phyloP scores from a whole-genome alignment of 2,113 vertebrate genomes.

The Vidua macroura region DNA sequence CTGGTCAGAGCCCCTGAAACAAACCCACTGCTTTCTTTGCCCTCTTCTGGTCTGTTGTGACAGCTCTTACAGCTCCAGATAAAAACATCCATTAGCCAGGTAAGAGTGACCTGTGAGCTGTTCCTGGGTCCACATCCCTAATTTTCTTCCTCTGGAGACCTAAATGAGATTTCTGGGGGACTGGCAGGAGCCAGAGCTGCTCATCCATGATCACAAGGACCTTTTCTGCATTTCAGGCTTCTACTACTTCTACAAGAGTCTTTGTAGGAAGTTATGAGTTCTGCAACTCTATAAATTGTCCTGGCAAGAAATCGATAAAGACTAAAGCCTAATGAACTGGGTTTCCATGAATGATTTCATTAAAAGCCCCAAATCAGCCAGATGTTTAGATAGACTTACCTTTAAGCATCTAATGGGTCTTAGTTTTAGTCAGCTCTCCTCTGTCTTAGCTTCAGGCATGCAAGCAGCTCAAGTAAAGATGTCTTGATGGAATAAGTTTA shows the following conservation, averaged over 20 bases:
- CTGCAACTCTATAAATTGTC: constrained; percentile 13
- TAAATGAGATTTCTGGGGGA: background rate
- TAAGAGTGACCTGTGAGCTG: background rate
- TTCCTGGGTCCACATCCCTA: background rate
- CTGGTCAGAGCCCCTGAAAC: background rate
- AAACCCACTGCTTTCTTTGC: background rate
- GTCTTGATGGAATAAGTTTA: background rate
- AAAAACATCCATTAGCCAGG: accelerated
- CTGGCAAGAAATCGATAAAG: constrained; percentile 43
- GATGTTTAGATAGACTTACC: background rate
- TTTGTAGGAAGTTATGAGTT: background rate
- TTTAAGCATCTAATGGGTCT: background rate
- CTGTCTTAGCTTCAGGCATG: background rate
- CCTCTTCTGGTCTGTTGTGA: background rate
- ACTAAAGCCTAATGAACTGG: constrained; percentile 10
- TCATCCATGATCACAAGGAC: background rate
- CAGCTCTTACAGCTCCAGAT: background rate
- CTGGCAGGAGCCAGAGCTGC: background rate
- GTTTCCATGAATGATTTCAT: constrained; percentile 7
- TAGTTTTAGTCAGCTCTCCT: background rate
- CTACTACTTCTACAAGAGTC: background rate
- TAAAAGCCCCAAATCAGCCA: background rate
- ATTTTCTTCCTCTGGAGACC: background rate
- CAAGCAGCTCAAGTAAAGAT: background rate
- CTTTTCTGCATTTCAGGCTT: background rate